These are phyloP conservation scores for Phaedon cochleariae DNA, from an alignment of 2,888 invertebrate genomes.

Conservation along the genomic window DNA sequence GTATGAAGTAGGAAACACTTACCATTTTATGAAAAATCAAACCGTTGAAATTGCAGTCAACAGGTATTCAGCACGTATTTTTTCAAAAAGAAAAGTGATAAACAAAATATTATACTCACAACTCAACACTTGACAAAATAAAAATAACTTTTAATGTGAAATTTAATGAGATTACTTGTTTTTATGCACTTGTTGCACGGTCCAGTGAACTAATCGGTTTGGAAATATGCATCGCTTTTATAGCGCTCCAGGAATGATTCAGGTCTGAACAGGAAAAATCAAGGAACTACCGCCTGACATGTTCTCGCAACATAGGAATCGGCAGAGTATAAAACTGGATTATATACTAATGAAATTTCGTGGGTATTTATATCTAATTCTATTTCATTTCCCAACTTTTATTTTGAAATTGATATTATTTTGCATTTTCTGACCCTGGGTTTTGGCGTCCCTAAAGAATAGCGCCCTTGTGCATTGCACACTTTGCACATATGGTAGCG, in stretches of 20 bases:
- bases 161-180: constrained; percentile 8
- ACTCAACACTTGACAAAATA: constrained; percentile 15
- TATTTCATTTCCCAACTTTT: neutral
- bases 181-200: constrained; percentile 20
- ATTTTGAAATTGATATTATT: neutral
- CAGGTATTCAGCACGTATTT: neutral
- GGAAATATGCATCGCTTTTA: constrained; percentile 20
- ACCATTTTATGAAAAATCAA: constrained; percentile 7
- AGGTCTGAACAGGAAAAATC: neutral
- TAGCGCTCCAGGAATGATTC: constrained; percentile 2
- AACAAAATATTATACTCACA: neutral
- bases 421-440: neutral
- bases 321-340: neutral
- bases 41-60: neutral
- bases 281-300: neutral
- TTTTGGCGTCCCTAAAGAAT: neutral
- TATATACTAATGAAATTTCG: neutral
- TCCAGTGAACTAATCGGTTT: constrained; percentile 19
- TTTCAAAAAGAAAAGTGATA: neutral
- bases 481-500: neutral
- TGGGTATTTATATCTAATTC: neutral
- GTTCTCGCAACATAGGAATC: neutral
- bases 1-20: constrained; percentile 5
- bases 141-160: constrained; percentile 5
- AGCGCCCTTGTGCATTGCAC: neutral